phyloP scores from a whole-genome alignment of 2,797 vertebrate species.

The Halcyon chelicuti region DNA sequence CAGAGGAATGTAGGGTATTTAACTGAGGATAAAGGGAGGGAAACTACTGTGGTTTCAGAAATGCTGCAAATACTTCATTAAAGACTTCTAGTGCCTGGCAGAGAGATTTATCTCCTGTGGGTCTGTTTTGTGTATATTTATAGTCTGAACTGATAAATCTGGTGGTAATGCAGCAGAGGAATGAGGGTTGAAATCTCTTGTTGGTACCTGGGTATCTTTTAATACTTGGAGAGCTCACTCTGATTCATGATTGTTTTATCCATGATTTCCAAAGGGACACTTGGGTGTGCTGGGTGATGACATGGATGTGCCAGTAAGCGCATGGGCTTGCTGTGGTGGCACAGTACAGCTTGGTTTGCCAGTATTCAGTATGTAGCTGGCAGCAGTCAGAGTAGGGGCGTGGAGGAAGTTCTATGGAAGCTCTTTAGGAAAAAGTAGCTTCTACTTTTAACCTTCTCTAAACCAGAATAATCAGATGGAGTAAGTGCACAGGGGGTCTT shows the following conservation, averaged over 20 bases:
- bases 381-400: background rate
- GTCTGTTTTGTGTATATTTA: background rate
- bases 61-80: background rate
- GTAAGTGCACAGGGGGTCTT: background rate
- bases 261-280: accelerated
- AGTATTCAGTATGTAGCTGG: background rate
- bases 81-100: background rate
- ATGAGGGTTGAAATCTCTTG: background rate
- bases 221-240: background rate
- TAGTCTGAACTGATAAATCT: background rate
- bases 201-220: background rate
- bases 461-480: background rate
- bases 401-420: background rate
- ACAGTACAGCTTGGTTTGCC: background rate
- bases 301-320: accelerated
- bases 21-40: background rate
- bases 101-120: background rate
- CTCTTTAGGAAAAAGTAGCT: background rate
- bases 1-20: background rate
- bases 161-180: background rate
- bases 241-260: background rate
- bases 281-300: background rate
- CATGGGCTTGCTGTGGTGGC: background rate
- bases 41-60: background rate
- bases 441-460: background rate